Base-by-base conservation (phyloP, 1,140 invertebrate species). In the Sycophaga agraensis region DNA sequence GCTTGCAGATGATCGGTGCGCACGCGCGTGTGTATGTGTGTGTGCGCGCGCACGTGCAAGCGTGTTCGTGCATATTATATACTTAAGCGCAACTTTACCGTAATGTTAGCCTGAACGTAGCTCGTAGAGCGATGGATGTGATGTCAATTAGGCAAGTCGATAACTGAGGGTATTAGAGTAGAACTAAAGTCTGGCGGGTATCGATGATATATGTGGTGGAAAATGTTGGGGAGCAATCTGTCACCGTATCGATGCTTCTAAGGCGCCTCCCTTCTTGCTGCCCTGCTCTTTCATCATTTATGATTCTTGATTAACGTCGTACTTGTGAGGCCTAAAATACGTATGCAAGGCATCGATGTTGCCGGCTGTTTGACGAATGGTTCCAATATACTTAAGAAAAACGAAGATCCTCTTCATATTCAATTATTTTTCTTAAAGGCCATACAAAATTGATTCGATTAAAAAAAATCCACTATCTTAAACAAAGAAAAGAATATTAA, bases 181-280 rank as follows among this genome's bases (percentile, higher is more conserved):
- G 70, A 79, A 75, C 72, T 72, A 75, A 77, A 64, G 70, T 71
- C 48, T 72, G 66, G 60, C 69, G 63, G 58, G 55, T 72, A 68
- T 65, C 70, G 70, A 76, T 81, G 75, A 80, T 79, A 70, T 78
- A 80, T 78, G 77, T 80, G 72, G 73, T 80, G 77, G 76, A 81
- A 81, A 81, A 79, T 81, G 78, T 71, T 69, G 16, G 67, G 66
- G 69, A 69, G 70, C 72, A 80, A 79, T 80, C 76, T 77, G 76
- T 79, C 77, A 78, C 70, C 68, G 70, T 64, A 79, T 80, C 74
- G 77, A 79, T 73, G 70, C 74, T 69, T 72, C 51, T 43, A 60
- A 68, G 66, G 64, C 68, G 66, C 55, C 53, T 55, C 39, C 22
- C 56, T 66, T n/a, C n/a, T n/a, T n/a, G n/a, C n/a, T n/a, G n/a